Conservation (phyloP, 2,113 vertebrate genomes). For the Mobula birostris region DNA sequence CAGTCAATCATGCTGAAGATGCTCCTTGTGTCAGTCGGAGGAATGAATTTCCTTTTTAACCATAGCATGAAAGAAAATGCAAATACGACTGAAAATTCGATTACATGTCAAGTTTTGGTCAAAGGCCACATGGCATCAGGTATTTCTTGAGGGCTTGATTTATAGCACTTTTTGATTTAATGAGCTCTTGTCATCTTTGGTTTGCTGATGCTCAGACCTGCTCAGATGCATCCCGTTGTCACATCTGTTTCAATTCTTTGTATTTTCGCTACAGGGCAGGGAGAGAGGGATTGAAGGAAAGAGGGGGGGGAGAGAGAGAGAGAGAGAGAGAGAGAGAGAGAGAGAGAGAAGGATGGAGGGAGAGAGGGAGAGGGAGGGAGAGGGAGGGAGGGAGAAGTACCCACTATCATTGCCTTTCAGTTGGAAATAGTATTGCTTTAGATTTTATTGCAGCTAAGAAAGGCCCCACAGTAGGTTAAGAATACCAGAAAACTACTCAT, state of each 20-base stretch:
- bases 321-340: constrained; percentile 3
- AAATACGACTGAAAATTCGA: neutral
- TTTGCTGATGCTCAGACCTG: neutral
- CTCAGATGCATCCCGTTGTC: neutral
- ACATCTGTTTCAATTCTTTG: constrained; percentile 25
- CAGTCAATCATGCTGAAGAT: neutral
- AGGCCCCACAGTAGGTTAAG: neutral
- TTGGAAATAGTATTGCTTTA: neutral
- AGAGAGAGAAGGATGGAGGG: neutral
- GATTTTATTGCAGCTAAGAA: neutral
- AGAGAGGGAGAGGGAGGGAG: neutral
- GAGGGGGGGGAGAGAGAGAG: neutral
- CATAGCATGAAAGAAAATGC: neutral
- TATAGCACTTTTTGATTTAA: constrained; percentile 27
- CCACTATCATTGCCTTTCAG: neutral
- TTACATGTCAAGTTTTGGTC: constrained; percentile 6
- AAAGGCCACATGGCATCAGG: neutral
- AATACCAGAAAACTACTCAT: neutral
- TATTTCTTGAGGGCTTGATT: neutral
- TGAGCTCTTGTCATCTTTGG: neutral
- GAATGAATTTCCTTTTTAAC: neutral
- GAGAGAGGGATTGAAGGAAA: neutral
- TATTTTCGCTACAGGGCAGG: constrained; percentile 10
- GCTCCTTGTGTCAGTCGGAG: neutral
- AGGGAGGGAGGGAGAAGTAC: neutral